Evolutionary conservation across 2,113 vertebrate genomes (phyloP), one percentile per base, ranked within the genome.

Genomic region (Cyprichromis sp.): DNA sequence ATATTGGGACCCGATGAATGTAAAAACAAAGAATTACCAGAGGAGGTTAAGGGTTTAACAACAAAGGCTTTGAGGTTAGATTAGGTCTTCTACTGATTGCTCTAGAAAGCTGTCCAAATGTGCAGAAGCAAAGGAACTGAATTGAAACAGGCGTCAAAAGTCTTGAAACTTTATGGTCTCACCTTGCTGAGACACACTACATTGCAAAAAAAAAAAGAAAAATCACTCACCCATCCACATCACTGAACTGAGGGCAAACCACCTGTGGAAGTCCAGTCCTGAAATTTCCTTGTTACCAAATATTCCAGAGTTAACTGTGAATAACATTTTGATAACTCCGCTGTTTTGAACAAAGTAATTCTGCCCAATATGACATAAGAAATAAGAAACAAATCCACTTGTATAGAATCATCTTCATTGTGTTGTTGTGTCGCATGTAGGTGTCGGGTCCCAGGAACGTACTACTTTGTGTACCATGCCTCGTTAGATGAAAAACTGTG

Each of bases 401-500:
- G 19, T 1, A 55, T 31, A 40, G 5, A 57, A 4, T 57, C 3
- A 36, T 17, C 47, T 2, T 4, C 5, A 45, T 38, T 0, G 19
- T 10, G 47, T 78, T 19, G 71, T 45, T 52, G 24, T 88, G 59
- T 52, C 63, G 5, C 6, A 9, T 84, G 10, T 3, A 95, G 94
- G 80, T 94, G 92, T 76, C 86, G 84, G 5, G 17, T 94, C 11
- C 11, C 91, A 0, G 94, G 94, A 8, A 94, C 68, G 2, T 94
- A 95, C 83, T 94, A 90, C 91, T 94, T 95, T 63, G 93, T 90
- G 84, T 95, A n/a, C 38, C 94, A 95, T 29, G 93, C 94, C 3
- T 88, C 93, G 7, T 2, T 91, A 8, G 89, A 89, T 0, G 79
- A 86, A 0, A 34, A 16, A 29, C 88, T 95, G 14, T 94, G 93